Base-by-base conservation (phyloP, 53 echinoderm and acorn worm genomes). In the Luidia sarsii region DNA sequence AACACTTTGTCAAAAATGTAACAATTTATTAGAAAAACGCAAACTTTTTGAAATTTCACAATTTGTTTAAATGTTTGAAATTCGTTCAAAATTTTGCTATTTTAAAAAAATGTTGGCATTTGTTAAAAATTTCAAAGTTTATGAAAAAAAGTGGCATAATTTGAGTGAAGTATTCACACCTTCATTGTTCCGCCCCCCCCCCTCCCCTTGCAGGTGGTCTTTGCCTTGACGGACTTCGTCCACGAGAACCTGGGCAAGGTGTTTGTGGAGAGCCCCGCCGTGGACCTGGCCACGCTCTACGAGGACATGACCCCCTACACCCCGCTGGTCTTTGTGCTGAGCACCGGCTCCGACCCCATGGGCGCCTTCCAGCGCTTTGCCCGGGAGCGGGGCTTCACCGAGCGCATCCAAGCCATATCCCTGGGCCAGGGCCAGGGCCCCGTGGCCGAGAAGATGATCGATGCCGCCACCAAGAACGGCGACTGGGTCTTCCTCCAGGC, bases 401-500 rank as follows among this genome's bases (percentile, higher is more conserved):
- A 99, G 65, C 89, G 91, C 36, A 99, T 99, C 59, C 91, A 94
- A 80, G 99, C 99, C 33, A 99, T 99, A 72, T 99, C 99, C 6
- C 82, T 99, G 32, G 99, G 99, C 48, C 99, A 99, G 85, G 99
- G 99, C 7, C 99, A 99, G 70, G 99, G 99, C 1, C 99, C 99
- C n/a, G 99, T 99, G 10, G 99, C 99, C 6, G 99, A 99, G 85
- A 99, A 99, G 70, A 67, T 99, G 87, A 99, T 99, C 27, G 94
- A 89, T 46, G 79, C 67, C 21, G 99, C 99, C 7, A 55, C 62
- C 11, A 94, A 94, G 80, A 89, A 48, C 82, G 99, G 99, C 30
- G 99, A 99, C 77, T 99, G 99, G 99, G 94, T 99, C 30, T 99
- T 99, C 87, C 64, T 99, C 16, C 99, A 99, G 91, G 99, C 94